phyloP scores from a whole-genome alignment of 1,140 invertebrate species.

The Homarus americanus region DNA sequence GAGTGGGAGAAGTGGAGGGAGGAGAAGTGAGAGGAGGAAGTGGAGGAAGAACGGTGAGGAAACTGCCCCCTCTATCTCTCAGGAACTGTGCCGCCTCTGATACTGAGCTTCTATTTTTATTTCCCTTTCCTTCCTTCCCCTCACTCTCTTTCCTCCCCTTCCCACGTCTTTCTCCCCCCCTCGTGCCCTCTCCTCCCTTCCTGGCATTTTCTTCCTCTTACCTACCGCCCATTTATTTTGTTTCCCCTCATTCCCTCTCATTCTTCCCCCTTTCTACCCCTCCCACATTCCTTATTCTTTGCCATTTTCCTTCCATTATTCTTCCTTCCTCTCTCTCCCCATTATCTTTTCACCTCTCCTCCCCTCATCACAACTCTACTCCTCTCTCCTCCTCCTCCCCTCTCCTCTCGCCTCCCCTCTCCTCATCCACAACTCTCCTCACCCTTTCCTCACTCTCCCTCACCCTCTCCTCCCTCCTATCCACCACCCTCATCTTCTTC shows the following conservation, averaged over 20 bases:
- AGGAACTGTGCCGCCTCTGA: too few species aligned
- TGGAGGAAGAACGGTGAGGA: not conserved
- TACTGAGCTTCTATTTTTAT: not conserved
- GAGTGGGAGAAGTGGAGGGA: not conserved
- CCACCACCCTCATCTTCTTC: not conserved
- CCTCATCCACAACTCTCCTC: not conserved
- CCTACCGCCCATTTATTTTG: not conserved
- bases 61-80: constrained; percentile 4
- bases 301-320: not conserved
- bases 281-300: not conserved
- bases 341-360: not conserved
- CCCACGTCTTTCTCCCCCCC: too few species aligned
- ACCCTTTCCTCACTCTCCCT: not conserved
- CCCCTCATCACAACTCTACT: not conserved
- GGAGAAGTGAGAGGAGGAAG: constrained; percentile 1
- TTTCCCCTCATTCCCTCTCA: not conserved
- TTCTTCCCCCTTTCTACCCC: not conserved
- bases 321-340: not conserved
- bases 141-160: not conserved
- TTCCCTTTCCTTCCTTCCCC: not conserved
- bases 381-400: not conserved
- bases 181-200: not conserved
- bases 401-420: not conserved
- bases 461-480: not conserved
- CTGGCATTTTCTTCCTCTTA: too few species aligned